phyloP scores from a whole-genome alignment of 2,113 vertebrate species.

The Gopherus flavomarginatus region DNA sequence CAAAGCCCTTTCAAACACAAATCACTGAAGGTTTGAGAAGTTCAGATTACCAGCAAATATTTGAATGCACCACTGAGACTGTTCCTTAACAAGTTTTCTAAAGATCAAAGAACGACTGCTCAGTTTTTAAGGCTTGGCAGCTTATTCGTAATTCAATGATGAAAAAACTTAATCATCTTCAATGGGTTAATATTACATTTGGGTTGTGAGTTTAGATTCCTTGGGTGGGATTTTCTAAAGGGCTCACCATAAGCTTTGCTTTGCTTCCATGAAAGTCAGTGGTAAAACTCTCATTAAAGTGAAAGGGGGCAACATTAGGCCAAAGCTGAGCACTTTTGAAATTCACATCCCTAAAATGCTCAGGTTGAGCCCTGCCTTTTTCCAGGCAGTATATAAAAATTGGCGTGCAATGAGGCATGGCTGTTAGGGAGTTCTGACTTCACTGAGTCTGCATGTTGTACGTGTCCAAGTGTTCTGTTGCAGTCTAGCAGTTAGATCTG shows the following conservation, averaged over 20 bases:
- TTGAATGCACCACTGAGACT: not conserved
- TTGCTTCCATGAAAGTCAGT: not conserved
- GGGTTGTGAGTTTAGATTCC: not conserved
- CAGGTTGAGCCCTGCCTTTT: not conserved
- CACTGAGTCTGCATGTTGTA: too few relatives aligned
- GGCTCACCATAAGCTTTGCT: not conserved
- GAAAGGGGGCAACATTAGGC: not conserved
- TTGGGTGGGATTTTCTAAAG: not conserved
- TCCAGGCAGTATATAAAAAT: not conserved
- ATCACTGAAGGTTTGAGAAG: not conserved
- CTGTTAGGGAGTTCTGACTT: too few relatives aligned
- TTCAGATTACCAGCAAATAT: not conserved
- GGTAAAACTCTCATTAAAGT: not conserved
- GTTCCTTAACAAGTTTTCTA: not conserved
- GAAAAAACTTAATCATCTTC: not conserved
- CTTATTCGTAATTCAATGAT: not conserved
- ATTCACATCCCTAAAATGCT: not conserved
- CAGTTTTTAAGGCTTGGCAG: not conserved
- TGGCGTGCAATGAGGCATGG: too few relatives aligned
- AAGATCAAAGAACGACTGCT: not conserved
- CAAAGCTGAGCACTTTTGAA: not conserved
- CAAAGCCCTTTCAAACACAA: not conserved
- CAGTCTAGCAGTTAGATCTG: too few relatives aligned
- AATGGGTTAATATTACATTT: not conserved
- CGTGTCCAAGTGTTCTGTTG: too few relatives aligned